Conservation (phyloP, 1,140 invertebrate genomes). For the Pectinophora gossypiella region DNA sequence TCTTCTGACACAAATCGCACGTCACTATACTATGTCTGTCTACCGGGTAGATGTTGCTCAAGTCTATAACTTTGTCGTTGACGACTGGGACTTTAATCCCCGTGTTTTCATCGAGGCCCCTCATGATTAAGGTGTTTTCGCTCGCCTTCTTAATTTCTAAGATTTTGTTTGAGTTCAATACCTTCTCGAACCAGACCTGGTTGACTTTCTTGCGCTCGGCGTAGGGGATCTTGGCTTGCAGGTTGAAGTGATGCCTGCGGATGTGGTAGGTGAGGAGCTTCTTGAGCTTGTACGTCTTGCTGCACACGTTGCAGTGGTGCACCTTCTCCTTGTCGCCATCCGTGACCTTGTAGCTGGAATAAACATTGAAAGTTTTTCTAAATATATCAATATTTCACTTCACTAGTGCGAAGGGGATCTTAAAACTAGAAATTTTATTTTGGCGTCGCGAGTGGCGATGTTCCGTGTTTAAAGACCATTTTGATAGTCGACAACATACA, state of each 20-base stretch:
- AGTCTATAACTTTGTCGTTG: constrained; percentile 10
- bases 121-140: constrained; percentile 27
- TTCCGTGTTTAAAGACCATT: too few relatives aligned
- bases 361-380: neutral
- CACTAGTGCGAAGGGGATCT: too few relatives aligned
- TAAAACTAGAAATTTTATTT: too few relatives aligned
- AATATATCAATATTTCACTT: neutral
- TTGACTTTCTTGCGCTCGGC: constrained; percentile 30
- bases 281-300: constrained; percentile 10
- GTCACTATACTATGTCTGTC: constrained; percentile 1
- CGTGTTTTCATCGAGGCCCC: constrained; percentile 16
- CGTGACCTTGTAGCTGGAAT: neutral
- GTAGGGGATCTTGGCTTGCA: constrained; percentile 17
- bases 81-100: constrained; percentile 16
- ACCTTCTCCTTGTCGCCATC: neutral
- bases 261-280: constrained; percentile 32
- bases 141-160: constrained; percentile 42
- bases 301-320: constrained; percentile 19
- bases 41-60: constrained; percentile 14
- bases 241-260: constrained; percentile 34
- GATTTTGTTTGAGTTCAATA: constrained; percentile 30
- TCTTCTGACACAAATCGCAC: constrained; percentile 18
- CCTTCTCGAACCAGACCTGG: constrained; percentile 47
- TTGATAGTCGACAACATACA: too few relatives aligned
- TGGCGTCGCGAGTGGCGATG: too few relatives aligned